Base-by-base conservation (phyloP, 2,797 vertebrate genomes). In the Gymnodraco acuticeps region DNA sequence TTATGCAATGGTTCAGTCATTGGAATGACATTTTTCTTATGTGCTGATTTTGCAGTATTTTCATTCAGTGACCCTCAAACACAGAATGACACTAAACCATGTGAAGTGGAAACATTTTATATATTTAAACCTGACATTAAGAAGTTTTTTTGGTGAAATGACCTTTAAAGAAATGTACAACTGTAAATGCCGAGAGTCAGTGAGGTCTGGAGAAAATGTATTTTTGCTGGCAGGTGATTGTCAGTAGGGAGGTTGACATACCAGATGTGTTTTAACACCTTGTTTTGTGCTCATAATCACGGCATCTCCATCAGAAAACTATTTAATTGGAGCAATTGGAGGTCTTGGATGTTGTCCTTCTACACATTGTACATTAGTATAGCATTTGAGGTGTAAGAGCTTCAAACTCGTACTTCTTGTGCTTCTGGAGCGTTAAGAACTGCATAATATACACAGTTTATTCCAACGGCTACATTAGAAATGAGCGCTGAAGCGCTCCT, bases 141-240 rank as follows among this genome's bases (percentile, higher is more conserved):
- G 33, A 38, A 1, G 0, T 38, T 38, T 38, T 38, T 38, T 38
- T 17, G 33, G 10, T 20, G 23, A 12, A 42, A 8, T 19, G 43
- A 50, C 59, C 42, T 72, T 71, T 64, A 8, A 16, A 41, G 23
- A 59, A 23, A 41, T 41, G 1, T 5, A 10, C 16, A 16, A 41
- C 16, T 51, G 38, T 58, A 45, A 45, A 15, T 43, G 43, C 43
- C n/a, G 60, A 38, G 52, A 38, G 45, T 19, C 43, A 33, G 10
- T 13, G 20, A 20, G 52, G 14, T 64, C 54, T 41, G 42, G 46
- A 60, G 16, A 15, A 64, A 23, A 10, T 27, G 11, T 7, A 2
- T 5, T 45, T 59, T 54, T 12, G 20, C 15, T 52, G 46, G 53
- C 67, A 70, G 17, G 17, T 59, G 54, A 45, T 41, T 55, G 70